Base-by-base conservation (phyloP, 1,140 invertebrate genomes). In the Eurosta solidaginis region DNA sequence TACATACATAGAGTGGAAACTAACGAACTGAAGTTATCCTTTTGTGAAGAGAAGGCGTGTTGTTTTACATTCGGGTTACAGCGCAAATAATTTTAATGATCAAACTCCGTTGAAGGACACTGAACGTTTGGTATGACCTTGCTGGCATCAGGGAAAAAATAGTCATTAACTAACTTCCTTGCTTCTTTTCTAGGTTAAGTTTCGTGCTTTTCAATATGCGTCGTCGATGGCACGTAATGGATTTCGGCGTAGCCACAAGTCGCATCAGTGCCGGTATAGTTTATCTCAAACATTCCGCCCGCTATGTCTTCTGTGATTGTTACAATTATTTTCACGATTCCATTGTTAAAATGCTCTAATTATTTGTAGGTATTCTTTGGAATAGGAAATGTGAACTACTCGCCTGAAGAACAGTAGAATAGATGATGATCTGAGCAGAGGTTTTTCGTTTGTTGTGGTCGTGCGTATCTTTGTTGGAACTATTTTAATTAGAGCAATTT, bases 301-400 rank as follows among this genome's bases (percentile, higher is more conserved):
- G 54, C 54, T n/a, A 33, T 33, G 40, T 68, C 40, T 68, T 42
- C 20, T n/a, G n/a, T 27, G 33, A 40, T 40, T 68, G 59, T 68
- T 59, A 29, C 54, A 59, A 59, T 68, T 68, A 68, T 68, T 68
- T 68, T 68, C 17, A 40, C n/a, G 22, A 20, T 68, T 68, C 22
- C 33, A 42, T 68, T 68, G 59, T 59, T 33, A 33, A 40, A 40
- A 6, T 68, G 59, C 59, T 68, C 59, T 68, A 68, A 68, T 68
- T 68, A 68, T 68, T 68, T 17, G 10, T 3, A 68, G 59, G 36
- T 22, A 59, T 68, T 29, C 5, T 68, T 68, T 42, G 33, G n/a
- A 17, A 68, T 40, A n/a, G 7, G 27, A 1, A 59, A 59, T 59
- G 54, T 3, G 6, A 40, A 68, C 40, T n/a, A n/a, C n/a, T 14